These are phyloP conservation scores for Lasioglossum albipes DNA, from an alignment of 1,140 invertebrate species.

Conservation along the genomic window DNA sequence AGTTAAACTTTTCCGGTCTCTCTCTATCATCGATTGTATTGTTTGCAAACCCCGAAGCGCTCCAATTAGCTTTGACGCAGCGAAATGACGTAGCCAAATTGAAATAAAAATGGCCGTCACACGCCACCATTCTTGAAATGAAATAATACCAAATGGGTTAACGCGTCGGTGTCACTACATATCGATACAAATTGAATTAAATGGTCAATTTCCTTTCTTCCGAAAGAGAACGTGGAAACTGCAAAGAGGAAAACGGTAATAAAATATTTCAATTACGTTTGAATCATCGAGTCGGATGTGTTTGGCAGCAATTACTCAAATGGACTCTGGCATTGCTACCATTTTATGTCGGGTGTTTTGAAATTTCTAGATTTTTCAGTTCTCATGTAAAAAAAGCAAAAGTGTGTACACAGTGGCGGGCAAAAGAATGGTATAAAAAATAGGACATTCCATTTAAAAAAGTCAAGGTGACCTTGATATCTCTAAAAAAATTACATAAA, in stretches of 20 bases:
- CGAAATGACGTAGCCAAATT: background rate
- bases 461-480: too few species aligned
- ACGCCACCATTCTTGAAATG: background rate
- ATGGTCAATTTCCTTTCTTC: background rate
- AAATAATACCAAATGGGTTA: background rate
- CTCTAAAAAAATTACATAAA: too few species aligned
- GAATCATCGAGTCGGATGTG: too few species aligned
- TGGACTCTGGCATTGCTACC: too few species aligned
- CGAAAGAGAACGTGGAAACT: too few species aligned
- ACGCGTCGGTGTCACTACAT: background rate
- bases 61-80: constrained; percentile 14
- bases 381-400: too few species aligned
- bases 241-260: background rate
- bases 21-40: background rate
- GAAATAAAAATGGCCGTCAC: background rate
- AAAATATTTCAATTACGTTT: background rate
- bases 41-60: background rate
- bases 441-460: too few species aligned
- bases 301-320: background rate
- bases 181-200: background rate
- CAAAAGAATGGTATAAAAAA: too few species aligned
- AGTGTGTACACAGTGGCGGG: too few species aligned
- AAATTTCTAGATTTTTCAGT: too few species aligned
- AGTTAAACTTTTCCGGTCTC: constrained; percentile 1
- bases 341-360: too few species aligned